These are phyloP conservation scores for Puma concolor DNA, from an alignment of 2,113 vertebrate species.

Conservation along the genomic window DNA sequence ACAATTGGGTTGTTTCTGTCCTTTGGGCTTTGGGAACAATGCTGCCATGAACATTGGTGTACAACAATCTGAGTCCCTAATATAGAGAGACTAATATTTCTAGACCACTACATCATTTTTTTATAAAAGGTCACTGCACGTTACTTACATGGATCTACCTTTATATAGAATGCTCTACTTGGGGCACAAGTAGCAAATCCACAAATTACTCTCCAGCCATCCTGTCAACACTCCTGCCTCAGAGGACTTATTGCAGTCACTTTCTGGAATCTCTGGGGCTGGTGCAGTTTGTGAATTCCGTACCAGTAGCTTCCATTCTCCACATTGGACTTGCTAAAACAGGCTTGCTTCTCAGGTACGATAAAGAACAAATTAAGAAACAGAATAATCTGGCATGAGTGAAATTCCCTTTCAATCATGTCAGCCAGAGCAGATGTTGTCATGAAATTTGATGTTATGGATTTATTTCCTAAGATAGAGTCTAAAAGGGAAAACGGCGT, in stretches of 20 bases:
- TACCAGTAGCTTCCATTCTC: not conserved
- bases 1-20: not conserved
- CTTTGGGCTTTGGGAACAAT: not conserved
- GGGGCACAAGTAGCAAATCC: not conserved
- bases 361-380: slow-evolving; percentile 78
- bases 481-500: slow-evolving; percentile 71
- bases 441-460: slow-evolving; percentile 80
- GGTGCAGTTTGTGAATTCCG: not conserved
- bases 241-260: not conserved
- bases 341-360: slow-evolving; percentile 48
- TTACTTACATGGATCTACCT: not conserved
- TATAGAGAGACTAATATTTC: not conserved
- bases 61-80: not conserved
- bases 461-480: slow-evolving; percentile 79
- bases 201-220: not conserved
- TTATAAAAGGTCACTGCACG: not conserved
- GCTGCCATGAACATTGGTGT: not conserved
- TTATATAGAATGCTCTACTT: not conserved
- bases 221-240: not conserved
- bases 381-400: slow-evolving; percentile 64
- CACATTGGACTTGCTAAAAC: not conserved
- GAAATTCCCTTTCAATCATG: slow-evolving; percentile 78
- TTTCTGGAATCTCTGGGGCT: not conserved
- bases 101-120: not conserved
- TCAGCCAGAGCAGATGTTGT: slow-evolving; percentile 78